Evolutionary conservation across 1,140 invertebrate genomes (phyloP), one percentile per base, ranked within the genome.

Genomic region (Chlorops oryzae): DNA sequence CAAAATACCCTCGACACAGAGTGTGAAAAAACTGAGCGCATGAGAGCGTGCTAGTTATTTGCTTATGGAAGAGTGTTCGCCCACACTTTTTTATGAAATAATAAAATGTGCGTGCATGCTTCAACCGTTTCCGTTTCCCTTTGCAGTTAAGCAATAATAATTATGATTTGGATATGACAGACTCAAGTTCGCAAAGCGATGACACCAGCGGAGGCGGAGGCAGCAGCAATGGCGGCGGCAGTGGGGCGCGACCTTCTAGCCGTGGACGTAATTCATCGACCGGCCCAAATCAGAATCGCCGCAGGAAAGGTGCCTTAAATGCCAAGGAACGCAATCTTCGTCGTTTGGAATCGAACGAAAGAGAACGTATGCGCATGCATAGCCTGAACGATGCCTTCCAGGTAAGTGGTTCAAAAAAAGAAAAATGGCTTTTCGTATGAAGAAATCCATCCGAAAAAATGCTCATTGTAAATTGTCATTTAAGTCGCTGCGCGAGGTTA

Each of bases 331-430:
- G 88, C 53, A 92, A 91, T 66, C 65, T 90, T 18, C 77, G 89
- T 22, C 77, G 90, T 38, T 75, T 92, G 38, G 89, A 92, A 72
- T 90, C 87, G 61, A 92, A 92, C 73, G 88, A 92, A 68, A 74
- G 89, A 51, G 89, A 92, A 71, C 74, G 89, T 56, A 87, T 89
- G 81, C 78, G 90, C 58, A 92, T 92, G 89, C 90, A 92, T 72
- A 86, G 84, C 37, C 77, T 92, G 45, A 92, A 92, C 65, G 89
- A 90, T 66, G 90, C 89, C 5, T 92, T 92, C 68, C 84, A 90
- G 78, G 83, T 84, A 75, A 54, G 7, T 48, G 32, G 17, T 48
- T 47, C 46, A 9, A 7, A 38, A 23, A 10, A 23, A 20, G 3
- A 25, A 22, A n/a, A 3, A 22, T 28, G 10, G 24, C 9, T 37